These are phyloP conservation scores for Leptinotarsa undecemlineata DNA, from an alignment of 1,140 invertebrate species.

Conservation along the genomic window DNA sequence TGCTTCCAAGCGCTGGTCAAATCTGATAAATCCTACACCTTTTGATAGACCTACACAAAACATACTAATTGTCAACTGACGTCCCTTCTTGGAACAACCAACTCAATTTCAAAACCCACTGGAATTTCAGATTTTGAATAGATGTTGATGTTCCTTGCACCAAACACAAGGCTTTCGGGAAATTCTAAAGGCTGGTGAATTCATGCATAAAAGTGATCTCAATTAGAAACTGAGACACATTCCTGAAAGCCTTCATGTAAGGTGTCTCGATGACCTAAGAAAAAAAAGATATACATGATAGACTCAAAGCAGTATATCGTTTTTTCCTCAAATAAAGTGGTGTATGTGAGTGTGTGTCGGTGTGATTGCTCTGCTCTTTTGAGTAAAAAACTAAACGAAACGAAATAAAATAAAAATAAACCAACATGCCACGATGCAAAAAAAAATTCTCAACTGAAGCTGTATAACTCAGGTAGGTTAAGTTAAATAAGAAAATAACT, in stretches of 20 bases:
- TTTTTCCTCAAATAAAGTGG: conserved; percentile 26
- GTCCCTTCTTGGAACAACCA: neutral
- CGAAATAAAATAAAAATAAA: conserved; percentile 44
- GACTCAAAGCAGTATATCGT: conserved; percentile 11
- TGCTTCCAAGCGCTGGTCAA: conserved; percentile 96
- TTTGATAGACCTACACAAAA: conserved; percentile 83
- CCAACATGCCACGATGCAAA: conserved; percentile 52
- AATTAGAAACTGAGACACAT: conserved; percentile 28
- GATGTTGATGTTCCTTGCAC: neutral
- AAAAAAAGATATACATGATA: neutral
- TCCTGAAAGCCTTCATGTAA: conserved; percentile 37
- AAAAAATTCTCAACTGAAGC: conserved; percentile 35
- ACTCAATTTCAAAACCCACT: neutral
- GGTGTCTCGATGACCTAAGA: conserved; percentile 23
- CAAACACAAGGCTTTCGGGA: conserved; percentile 20
- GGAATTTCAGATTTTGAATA: neutral
- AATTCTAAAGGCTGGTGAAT: conserved; percentile 4
- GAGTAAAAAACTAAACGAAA: conserved; percentile 42
- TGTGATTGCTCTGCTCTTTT: conserved; percentile 52
- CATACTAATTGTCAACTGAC: neutral
- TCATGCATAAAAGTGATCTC: conserved; percentile 17
- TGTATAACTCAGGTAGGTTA: conserved; percentile 29
- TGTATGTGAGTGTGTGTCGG: conserved; percentile 35
- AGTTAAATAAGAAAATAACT: conserved; percentile 30
- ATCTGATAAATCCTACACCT: conserved; percentile 98